Conservation (phyloP, 2,888 invertebrate species). For the Apotomis capreana region DNA sequence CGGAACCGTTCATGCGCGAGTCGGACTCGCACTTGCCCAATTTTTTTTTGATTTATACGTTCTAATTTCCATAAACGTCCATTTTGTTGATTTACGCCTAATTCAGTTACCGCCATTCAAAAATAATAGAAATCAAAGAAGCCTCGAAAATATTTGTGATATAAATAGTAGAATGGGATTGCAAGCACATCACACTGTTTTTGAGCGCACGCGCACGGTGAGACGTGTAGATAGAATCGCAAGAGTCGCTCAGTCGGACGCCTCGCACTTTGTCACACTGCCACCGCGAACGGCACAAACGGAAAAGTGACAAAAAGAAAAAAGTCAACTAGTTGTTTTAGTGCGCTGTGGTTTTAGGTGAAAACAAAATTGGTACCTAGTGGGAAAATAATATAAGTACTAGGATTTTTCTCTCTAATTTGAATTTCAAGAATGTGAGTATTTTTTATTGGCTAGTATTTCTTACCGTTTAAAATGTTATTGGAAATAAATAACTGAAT, state of each 20-base stretch:
- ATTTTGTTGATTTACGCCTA: too few species aligned
- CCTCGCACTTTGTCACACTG: slow-evolving; percentile 6
- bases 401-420: not conserved
- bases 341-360: not conserved
- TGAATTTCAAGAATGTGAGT: not conserved
- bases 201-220: not conserved
- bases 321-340: not conserved
- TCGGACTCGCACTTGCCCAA: too few species aligned
- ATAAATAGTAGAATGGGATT: too few species aligned
- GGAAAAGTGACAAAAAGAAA: not conserved
- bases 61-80: too few species aligned
- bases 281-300: not conserved
- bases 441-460: not conserved
- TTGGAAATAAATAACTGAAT: too few species aligned
- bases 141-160: too few species aligned
- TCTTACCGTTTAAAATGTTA: too few species aligned
- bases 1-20: too few species aligned
- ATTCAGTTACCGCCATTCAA: too few species aligned
- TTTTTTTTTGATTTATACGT: too few species aligned
- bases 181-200: not conserved
- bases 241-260: slow-evolving; percentile 14
- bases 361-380: not conserved
- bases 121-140: too few species aligned
- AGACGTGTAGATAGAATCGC: not conserved
- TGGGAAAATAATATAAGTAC: not conserved